Evolutionary conservation across 2,113 vertebrate species (phyloP).

Genomic region (Cyprinodon brontotheroides): DNA sequence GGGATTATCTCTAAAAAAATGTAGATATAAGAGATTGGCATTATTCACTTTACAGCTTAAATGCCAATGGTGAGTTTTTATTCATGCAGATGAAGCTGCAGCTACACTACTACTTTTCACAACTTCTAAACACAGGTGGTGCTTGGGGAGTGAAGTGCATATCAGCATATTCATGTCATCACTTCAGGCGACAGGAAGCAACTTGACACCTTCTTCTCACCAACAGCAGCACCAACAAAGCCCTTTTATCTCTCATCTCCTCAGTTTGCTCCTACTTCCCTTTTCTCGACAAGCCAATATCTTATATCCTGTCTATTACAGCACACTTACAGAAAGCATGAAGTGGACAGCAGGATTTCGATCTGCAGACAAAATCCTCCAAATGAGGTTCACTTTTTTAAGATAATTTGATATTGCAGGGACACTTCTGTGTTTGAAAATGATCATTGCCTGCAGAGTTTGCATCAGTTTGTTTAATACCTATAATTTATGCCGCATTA

Average conservation of each 20-base stretch:
- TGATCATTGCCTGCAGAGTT: constrained; percentile 31
- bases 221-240: constrained; percentile 49
- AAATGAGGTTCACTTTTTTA: constrained; percentile 32
- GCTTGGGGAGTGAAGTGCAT: constrained; percentile 50
- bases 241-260: constrained; percentile 76
- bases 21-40: not conserved
- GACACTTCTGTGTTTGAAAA: constrained; percentile 37
- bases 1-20: constrained; percentile 18
- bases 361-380: constrained; percentile 41
- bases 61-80: constrained; percentile 1
- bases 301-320: constrained; percentile 59
- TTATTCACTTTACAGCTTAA: constrained; percentile 7
- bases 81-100: constrained; percentile 39
- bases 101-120: constrained; percentile 27
- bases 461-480: constrained; percentile 28
- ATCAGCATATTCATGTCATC: constrained; percentile 48
- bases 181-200: constrained; percentile 64
- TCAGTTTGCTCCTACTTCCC: constrained; percentile 59
- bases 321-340: constrained; percentile 44
- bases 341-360: constrained; percentile 34
- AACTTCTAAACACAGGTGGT: constrained; percentile 55
- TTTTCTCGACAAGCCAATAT: constrained; percentile 48
- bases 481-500: constrained; percentile 18
- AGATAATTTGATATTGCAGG: constrained; percentile 26
- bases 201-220: constrained; percentile 52